Base-by-base conservation (phyloP, 2,113 vertebrate genomes). In the Rhinogobius similis region DNA sequence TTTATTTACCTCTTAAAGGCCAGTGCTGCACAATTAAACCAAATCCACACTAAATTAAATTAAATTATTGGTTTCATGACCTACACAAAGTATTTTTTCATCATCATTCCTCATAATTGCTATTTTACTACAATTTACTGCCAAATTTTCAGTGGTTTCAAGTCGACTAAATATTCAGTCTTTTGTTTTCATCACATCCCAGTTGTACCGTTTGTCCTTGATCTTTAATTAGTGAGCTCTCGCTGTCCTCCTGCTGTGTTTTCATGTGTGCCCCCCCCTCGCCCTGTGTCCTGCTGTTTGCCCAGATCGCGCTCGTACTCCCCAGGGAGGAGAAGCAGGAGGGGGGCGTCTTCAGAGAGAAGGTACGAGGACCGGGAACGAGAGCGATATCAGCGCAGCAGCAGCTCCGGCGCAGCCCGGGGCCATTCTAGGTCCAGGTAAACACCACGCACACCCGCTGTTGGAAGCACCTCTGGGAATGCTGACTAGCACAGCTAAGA, bases 371-470 rank as follows among this genome's bases (percentile, higher is more conserved):
- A 93, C 0, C 81, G 85, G 27, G 90, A 92, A 36, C 64, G 85
- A 26, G 91, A 91, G 1, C 91, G 93, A 3, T 91, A 96, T 74
- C 95, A 94, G 56, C 90, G 93, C 77, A 95, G 95, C 82, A 94
- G 94, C 62, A 95, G 94, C 71, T 94, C 96, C 0, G 86, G 92
- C 0, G 88, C 88, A 65, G 93, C 94, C 81, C 87, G 94, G 73
- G 94, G 94, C 12, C 92, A 90, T 41, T 94, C 95, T 0, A 93
- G 91, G 58, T 98, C 96, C 86, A 96, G 95, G 96, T 98, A 87
- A 79, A 44, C 23, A 56, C n/a, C 58, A 61, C 63, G 27, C 27
- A 24, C 20, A 29, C 52, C n/a, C 21, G 43, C 26, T 69, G 62
- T 65, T 67, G 36, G 39, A 68, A 65, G 41, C 18, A 56, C 29